phyloP scores from a whole-genome alignment of 2,888 invertebrate genomes.

The Conchocele bisecta region DNA sequence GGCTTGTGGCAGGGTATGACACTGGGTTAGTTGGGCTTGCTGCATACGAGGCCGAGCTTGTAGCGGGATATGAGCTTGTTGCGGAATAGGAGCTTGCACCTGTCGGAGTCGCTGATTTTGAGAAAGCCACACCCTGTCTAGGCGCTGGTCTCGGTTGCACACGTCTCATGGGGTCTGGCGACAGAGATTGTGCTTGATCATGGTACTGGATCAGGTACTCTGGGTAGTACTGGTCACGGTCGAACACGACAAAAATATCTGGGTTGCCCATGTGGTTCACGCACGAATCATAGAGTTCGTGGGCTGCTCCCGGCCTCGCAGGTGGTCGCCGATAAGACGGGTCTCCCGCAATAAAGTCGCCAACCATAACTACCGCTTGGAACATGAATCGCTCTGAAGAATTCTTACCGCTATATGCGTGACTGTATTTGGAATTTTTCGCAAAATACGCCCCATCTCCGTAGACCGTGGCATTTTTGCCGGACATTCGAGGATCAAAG shows the following conservation, averaged over 20 bases:
- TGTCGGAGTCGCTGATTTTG: too few relatives aligned
- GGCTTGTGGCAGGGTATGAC: too few relatives aligned
- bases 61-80: too few relatives aligned
- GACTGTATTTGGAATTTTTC: conserved; percentile 57
- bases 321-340: conserved; percentile 60
- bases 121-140: too few relatives aligned
- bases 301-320: conserved; percentile 35
- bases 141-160: too few relatives aligned
- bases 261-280: conserved; percentile 64
- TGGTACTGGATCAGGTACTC: conserved; percentile 66
- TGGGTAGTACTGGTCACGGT: conserved; percentile 69
- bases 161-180: too few relatives aligned
- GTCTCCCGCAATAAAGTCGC: conserved; percentile 60
- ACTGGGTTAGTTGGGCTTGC: too few relatives aligned
- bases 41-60: too few relatives aligned
- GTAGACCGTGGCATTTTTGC: conserved; percentile 67
- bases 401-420: conserved; percentile 47
- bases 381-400: conserved; percentile 63
- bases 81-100: too few relatives aligned
- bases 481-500: conserved; percentile 67
- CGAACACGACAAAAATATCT: conserved; percentile 68
- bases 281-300: conserved; percentile 69
- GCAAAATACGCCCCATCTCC: conserved; percentile 71
- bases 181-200: too few relatives aligned
- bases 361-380: conserved; percentile 67